Evolutionary conservation across 2,888 invertebrate genomes (phyloP).

Genomic region (Chrysina gloriosa): DNA sequence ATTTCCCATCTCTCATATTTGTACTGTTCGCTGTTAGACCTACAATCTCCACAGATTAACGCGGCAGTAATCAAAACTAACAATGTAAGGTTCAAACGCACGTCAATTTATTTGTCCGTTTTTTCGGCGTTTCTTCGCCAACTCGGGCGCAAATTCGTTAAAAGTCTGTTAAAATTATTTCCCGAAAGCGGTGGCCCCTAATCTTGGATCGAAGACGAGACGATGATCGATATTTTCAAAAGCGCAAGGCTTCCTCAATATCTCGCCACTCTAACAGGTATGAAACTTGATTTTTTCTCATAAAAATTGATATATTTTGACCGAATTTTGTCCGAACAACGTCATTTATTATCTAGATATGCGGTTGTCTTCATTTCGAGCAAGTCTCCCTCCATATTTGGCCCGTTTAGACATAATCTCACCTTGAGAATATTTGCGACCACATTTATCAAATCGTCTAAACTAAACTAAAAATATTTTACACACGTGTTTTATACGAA

Average conservation of each 20-base stretch:
- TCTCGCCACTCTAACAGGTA: conserved; percentile 44
- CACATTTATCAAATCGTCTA: background rate
- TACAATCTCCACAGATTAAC: conserved; percentile 15
- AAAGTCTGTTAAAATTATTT: background rate
- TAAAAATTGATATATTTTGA: background rate
- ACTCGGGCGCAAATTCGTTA: background rate
- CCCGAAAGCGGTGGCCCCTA: background rate
- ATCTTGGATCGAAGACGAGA: background rate
- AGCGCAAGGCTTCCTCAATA: conserved; percentile 55
- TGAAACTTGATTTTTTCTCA: background rate
- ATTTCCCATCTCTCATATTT: conserved; percentile 1
- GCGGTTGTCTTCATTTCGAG: background rate
- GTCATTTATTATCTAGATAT: background rate
- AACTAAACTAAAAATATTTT: too few relatives aligned
- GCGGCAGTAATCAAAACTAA: background rate
- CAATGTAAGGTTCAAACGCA: background rate
- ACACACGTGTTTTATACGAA: too few relatives aligned
- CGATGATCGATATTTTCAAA: conserved; percentile 9
- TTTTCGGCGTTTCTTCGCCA: background rate
- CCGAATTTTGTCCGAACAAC: background rate
- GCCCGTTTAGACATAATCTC: background rate
- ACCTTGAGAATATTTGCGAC: background rate
- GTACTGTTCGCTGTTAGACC: conserved; percentile 3
- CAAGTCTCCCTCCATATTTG: background rate
- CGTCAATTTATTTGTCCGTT: background rate